These are phyloP conservation scores for Volucella inanis DNA, from an alignment of 2,888 invertebrate species.

Conservation along the genomic window DNA sequence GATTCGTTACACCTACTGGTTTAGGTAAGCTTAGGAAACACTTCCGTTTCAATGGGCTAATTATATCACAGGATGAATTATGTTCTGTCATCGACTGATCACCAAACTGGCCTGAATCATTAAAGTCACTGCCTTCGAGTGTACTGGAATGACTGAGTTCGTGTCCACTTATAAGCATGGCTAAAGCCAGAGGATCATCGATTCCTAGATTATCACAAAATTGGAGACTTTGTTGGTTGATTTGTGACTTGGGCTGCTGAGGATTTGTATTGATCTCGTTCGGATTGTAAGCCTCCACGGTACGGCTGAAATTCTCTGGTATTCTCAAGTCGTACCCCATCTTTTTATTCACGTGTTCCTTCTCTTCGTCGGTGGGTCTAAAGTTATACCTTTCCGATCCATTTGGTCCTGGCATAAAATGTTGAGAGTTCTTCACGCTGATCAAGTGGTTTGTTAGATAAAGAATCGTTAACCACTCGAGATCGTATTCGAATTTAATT, in stretches of 20 bases:
- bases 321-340: conserved; percentile 88
- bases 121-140: conserved; percentile 75
- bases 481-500: conserved; percentile 87
- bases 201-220: conserved; percentile 89
- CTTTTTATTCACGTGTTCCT: conserved; percentile 85
- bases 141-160: conserved; percentile 79
- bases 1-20: conserved; percentile 73
- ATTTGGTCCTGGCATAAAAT: conserved; percentile 92
- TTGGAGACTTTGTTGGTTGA: conserved; percentile 88
- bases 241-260: conserved; percentile 84
- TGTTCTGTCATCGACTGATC: conserved; percentile 73
- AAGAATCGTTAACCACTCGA: conserved; percentile 97
- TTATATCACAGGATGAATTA: conserved; percentile 70
- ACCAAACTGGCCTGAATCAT: conserved; percentile 57
- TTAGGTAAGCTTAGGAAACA: conserved; percentile 77
- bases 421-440: conserved; percentile 87
- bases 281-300: conserved; percentile 87
- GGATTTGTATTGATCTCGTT: conserved; percentile 81
- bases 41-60: conserved; percentile 79
- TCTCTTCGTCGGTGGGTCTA: conserved; percentile 89
- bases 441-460: conserved; percentile 94
- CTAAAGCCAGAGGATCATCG: conserved; percentile 90
- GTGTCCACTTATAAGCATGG: conserved; percentile 84
- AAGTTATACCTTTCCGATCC: conserved; percentile 85
- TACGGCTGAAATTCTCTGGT: conserved; percentile 90